Conservation (phyloP, 1,140 invertebrate species). For the Macrobrachium nipponense region DNA sequence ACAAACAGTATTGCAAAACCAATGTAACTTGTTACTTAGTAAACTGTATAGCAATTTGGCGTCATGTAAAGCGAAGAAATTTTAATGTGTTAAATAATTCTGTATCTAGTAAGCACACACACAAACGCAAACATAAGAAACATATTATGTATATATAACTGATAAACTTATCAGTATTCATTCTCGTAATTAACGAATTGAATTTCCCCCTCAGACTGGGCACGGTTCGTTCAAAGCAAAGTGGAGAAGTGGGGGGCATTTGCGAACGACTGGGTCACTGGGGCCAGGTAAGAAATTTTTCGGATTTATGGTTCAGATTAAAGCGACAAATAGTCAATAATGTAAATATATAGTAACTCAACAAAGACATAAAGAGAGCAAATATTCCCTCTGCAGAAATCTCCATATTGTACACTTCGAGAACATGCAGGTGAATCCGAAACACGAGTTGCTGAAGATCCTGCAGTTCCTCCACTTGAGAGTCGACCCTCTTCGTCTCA, state of each 20-base stretch:
- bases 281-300: constrained; percentile 38
- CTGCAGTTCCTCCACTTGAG: constrained; percentile 48
- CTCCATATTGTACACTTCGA: constrained; percentile 57
- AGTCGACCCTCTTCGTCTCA: constrained; percentile 27
- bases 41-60: too few relatives aligned
- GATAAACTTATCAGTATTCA: background rate
- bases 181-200: too few relatives aligned
- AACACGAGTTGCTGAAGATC: constrained; percentile 39
- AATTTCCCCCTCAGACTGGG: constrained; percentile 39
- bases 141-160: background rate
- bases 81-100: background rate
- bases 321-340: too few relatives aligned
- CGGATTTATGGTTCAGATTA: too few relatives aligned
- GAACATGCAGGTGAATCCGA: constrained; percentile 32
- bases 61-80: background rate
- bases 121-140: background rate
- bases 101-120: background rate
- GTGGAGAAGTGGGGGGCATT: constrained; percentile 51
- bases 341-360: background rate
- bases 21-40: too few relatives aligned
- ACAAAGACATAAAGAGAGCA: background rate
- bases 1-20: too few relatives aligned
- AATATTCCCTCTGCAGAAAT: constrained; percentile 23
- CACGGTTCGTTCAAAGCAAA: constrained; percentile 43
- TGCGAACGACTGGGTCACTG: constrained; percentile 53